Evolutionary conservation across 2,797 vertebrate species (phyloP).

Genomic region (Orientallactaga sibirica): DNA sequence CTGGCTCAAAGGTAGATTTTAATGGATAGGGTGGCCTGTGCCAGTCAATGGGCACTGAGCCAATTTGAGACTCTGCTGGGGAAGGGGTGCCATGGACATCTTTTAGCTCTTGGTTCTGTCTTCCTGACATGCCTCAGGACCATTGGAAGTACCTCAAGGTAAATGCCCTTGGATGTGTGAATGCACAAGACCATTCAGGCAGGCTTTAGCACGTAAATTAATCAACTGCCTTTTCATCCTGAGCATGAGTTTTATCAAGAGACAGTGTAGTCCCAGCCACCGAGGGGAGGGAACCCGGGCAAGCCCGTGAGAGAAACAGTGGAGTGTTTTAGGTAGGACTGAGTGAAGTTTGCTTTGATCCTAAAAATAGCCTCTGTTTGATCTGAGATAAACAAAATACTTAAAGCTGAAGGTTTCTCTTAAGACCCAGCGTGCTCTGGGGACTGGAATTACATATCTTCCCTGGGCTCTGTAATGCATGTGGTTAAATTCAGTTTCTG

Average conservation of each 20-base stretch:
- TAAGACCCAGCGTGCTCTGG: not conserved
- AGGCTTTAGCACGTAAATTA: not conserved
- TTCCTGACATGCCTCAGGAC: not conserved
- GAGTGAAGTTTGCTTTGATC: not conserved
- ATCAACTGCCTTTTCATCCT: not conserved
- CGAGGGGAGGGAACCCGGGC: not conserved
- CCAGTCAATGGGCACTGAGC: not conserved
- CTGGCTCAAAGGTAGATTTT: not conserved
- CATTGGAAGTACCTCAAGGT: fast-evolving
- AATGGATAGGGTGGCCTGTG: not conserved
- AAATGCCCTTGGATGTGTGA: not conserved
- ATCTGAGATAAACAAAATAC: not conserved
- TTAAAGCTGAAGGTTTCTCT: not conserved
- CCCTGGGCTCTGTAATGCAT: not conserved
- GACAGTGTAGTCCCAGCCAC: not conserved
- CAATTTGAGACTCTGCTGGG: not conserved
- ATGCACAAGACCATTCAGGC: fast-evolving
- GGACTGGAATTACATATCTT: slow-evolving; percentile 10
- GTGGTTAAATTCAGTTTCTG: slow-evolving; percentile 13
- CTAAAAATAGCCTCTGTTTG: slow-evolving; percentile 11
- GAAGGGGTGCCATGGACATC: too few relatives aligned
- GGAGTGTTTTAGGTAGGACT: not conserved
- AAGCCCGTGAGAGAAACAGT: not conserved
- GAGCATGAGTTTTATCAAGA: not conserved
- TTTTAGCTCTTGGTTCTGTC: not conserved